Base-by-base conservation (phyloP, 2,113 vertebrate species). In the Sterrhoptilus dennistouni region DNA sequence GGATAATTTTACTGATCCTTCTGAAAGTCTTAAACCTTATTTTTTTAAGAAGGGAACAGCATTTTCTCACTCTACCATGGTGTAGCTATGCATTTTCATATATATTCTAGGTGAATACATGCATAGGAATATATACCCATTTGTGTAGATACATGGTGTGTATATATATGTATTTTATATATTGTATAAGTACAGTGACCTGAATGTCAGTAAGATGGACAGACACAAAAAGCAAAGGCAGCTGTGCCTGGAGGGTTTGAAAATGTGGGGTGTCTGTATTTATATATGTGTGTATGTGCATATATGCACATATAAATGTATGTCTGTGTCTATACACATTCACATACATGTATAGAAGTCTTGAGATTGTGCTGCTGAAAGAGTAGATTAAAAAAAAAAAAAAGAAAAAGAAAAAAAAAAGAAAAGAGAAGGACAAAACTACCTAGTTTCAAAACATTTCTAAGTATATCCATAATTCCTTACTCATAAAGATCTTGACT, bases 261-360 rank as follows among this genome's bases (percentile, higher is more conserved):
- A 50, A 74, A 69, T 2, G 7, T 33, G 17, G 8, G 8, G 1
- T 15, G 1, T 28, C 11, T 33, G 2, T 45, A 18, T 11, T 4
- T 6, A 27, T 1, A 8, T 3, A 3, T 6, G 7, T 9, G 8
- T 42, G 11, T 54, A 29, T n/a, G 16, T 24, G 14, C 16, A 12
- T 33, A 10, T 13, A 29, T 24, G 13, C 1, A 20, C 5, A 24
- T 7, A 11, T 23, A 16, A 45, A 15, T 68, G 6, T 35, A 5
- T 24, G 8, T 23, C 3, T 69, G 2, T n/a, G 3, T 31, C 27
- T 45, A 11, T 17, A 25, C 5, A 14, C 2, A 10, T 2, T 29
- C 0, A 53, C 2, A 14, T 6, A 10, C 0, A 25, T 19, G 6
- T 25, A 25, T 4, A 64, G 5, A 11, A 5, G 14, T 45, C 5